Conservation (phyloP, 1,140 invertebrate genomes). For the Drosophila mayri region DNA sequence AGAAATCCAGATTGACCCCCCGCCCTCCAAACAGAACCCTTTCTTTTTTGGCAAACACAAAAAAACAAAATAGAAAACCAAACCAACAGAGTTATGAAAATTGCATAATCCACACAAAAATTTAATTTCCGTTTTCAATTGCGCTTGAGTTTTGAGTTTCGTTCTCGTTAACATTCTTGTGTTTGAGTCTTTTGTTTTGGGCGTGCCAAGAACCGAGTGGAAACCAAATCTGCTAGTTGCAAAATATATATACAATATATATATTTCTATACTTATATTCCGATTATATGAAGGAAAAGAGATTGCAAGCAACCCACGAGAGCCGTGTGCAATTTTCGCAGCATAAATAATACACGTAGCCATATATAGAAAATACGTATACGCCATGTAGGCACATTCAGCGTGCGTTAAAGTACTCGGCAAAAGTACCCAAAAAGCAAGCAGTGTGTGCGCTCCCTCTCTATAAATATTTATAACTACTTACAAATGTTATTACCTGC, state of each 20-base stretch:
- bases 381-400: slow-evolving; percentile 40
- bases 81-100: slow-evolving; percentile 27
- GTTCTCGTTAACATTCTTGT: slow-evolving; percentile 17
- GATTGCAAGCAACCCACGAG: slow-evolving; percentile 74
- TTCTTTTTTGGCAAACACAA: slow-evolving; percentile 10
- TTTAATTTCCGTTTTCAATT: slow-evolving; percentile 22
- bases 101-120: slow-evolving; percentile 42
- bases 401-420: slow-evolving; percentile 63
- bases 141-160: slow-evolving; percentile 33
- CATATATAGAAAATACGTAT: slow-evolving; percentile 42
- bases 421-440: slow-evolving; percentile 65
- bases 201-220: slow-evolving; percentile 86
- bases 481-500: slow-evolving; percentile 63
- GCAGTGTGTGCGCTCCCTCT: slow-evolving; percentile 40
- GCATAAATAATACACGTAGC: slow-evolving; percentile 54
- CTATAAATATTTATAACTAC: slow-evolving; percentile 68
- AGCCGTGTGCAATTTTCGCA: slow-evolving; percentile 67
- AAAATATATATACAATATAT: not conserved
- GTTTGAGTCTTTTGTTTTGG: slow-evolving; percentile 57
- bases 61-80: slow-evolving; percentile 1
- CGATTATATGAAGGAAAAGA: slow-evolving; percentile 33
- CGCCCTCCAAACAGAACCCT: slow-evolving; percentile 8
- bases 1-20: slow-evolving; percentile 19
- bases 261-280: slow-evolving; percentile 4
- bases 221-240: slow-evolving; percentile 88